phyloP scores from a whole-genome alignment of 2,797 vertebrate species.

The Malacoraja senta region DNA sequence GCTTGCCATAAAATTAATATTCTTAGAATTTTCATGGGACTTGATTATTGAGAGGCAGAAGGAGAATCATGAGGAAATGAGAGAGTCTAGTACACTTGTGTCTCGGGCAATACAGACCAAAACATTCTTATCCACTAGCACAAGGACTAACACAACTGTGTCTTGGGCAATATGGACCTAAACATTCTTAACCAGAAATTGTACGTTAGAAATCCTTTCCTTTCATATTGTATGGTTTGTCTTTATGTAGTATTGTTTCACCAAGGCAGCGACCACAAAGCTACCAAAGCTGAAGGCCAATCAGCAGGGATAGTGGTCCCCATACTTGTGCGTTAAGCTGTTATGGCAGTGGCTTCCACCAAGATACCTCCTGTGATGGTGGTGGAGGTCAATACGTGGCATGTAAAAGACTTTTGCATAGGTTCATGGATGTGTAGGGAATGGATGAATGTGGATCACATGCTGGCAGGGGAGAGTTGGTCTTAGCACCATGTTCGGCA shows the following conservation, averaged over 20 bases:
- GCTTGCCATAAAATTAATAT: background rate
- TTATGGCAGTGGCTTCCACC: background rate
- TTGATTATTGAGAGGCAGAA: background rate
- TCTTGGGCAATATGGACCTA: background rate
- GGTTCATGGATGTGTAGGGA: no score
- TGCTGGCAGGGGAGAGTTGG: no score
- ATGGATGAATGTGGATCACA: no score
- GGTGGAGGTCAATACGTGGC: no score
- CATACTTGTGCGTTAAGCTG: background rate
- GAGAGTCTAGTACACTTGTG: background rate
- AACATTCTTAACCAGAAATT: background rate
- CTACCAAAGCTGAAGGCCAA: background rate
- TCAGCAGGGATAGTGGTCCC: background rate
- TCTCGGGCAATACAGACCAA: background rate
- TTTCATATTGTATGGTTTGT: background rate
- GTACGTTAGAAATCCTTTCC: background rate
- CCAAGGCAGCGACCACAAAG: background rate
- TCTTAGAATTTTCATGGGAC: background rate
- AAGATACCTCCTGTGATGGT: background rate
- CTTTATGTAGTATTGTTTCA: background rate
- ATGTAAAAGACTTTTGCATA: no score
- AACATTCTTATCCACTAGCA: no score
- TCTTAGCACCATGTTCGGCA: no score
- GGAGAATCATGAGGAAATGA: no score
- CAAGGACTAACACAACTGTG: no score